These are phyloP conservation scores for Fundulus diaphanus DNA, from an alignment of 2,797 vertebrate species.

Conservation along the genomic window DNA sequence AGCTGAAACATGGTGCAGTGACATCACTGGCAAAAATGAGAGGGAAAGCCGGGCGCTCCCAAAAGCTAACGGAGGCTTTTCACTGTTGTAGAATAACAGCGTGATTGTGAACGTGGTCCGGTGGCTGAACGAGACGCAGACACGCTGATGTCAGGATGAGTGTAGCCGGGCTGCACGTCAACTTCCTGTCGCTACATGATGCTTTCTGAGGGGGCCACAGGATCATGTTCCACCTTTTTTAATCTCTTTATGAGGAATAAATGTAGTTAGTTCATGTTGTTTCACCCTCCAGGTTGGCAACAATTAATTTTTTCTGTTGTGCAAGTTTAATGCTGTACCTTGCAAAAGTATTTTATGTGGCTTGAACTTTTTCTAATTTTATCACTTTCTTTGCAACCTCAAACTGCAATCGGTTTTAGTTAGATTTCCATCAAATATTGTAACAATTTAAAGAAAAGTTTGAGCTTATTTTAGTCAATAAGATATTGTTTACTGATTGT, in stretches of 20 bases:
- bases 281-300: background rate
- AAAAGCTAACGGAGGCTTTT: conserved; percentile 18
- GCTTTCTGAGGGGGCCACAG: conserved; percentile 10
- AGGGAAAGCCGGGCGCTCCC: conserved; percentile 22
- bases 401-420: background rate
- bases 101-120: conserved; percentile 15
- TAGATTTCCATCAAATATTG: background rate
- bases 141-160: conserved; percentile 35
- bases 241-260: background rate
- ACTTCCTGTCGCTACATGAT: conserved; percentile 23
- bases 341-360: background rate
- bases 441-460: background rate
- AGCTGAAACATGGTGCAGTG: conserved; percentile 27
- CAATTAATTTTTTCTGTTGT: background rate
- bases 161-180: conserved; percentile 13
- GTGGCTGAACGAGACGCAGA: conserved; percentile 17
- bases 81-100: conserved; percentile 13
- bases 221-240: conserved; percentile 31
- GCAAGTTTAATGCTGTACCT: background rate
- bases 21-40: conserved; percentile 35
- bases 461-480: background rate
- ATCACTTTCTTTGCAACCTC: background rate
- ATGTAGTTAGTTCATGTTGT: background rate
- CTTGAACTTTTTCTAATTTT: too few relatives aligned
- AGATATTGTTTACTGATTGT: background rate